phyloP scores from a whole-genome alignment of 2,797 vertebrate genomes.

The Pempheris klunzingeri region DNA sequence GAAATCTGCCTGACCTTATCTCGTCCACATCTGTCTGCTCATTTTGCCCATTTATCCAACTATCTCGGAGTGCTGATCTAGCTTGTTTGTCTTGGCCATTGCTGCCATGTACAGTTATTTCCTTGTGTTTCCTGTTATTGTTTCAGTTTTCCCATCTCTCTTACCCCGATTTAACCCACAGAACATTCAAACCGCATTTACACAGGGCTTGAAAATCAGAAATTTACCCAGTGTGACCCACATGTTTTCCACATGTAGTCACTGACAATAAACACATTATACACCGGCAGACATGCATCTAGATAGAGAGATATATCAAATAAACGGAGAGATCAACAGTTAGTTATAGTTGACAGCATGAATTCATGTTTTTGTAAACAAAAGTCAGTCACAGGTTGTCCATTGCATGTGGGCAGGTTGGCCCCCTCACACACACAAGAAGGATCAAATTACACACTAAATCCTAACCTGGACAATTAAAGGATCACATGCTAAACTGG shows the following conservation, averaged over 20 bases:
- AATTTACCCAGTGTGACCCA: slow-evolving; percentile 53
- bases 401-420: slow-evolving; percentile 20
- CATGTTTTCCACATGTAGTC: slow-evolving; percentile 58
- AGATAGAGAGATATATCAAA: slow-evolving; percentile 29
- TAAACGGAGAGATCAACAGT: slow-evolving; percentile 2
- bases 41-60: slow-evolving; percentile 58
- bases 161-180: slow-evolving; percentile 57
- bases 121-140: slow-evolving; percentile 79
- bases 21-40: slow-evolving; percentile 67
- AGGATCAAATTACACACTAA: slow-evolving; percentile 60
- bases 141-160: slow-evolving; percentile 72
- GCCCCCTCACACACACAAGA: slow-evolving; percentile 19
- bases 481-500: slow-evolving; percentile 72
- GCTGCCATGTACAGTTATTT: slow-evolving; percentile 61
- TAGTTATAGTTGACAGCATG: not conserved
- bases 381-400: slow-evolving; percentile 27
- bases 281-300: slow-evolving; percentile 5
- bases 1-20: slow-evolving; percentile 62
- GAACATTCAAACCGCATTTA: slow-evolving; percentile 53
- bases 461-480: slow-evolving; percentile 67
- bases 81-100: slow-evolving; percentile 75
- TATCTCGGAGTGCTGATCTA: slow-evolving; percentile 53
- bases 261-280: slow-evolving; percentile 38
- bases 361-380: slow-evolving; percentile 1
- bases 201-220: slow-evolving; percentile 39